Percentiles rank a stretch among this genome's conserved stretches.
Evolutionary conservation across 1,140 invertebrate species (phyloP).

Genomic region (Euborellia annulipes): DNA sequence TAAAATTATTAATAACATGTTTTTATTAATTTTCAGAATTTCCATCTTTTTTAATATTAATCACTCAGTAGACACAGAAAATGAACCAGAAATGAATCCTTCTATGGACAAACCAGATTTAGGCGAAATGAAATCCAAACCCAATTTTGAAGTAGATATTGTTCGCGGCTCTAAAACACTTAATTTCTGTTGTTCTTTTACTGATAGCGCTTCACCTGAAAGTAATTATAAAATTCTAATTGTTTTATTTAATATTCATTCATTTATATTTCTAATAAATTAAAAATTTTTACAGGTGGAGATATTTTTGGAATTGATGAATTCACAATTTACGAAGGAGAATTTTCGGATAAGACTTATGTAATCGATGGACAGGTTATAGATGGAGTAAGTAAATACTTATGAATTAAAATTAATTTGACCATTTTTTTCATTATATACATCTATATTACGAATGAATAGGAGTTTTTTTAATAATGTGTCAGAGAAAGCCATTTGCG

Average conservation of each 20-base stretch:
- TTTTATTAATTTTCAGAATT: slow-evolving; percentile 36
- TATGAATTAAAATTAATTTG: too few relatives aligned
- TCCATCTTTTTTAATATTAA: slow-evolving; percentile 73
- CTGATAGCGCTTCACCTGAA: slow-evolving; percentile 31
- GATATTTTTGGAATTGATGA: slow-evolving; percentile 81
- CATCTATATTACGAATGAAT: too few relatives aligned
- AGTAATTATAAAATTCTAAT: too few relatives aligned
- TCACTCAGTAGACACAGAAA: slow-evolving; percentile 71
- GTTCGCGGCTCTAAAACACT: slow-evolving; percentile 54
- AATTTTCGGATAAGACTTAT: slow-evolving; percentile 69
- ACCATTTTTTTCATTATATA: too few relatives aligned
- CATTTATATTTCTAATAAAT: background rate
- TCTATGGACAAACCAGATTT: slow-evolving; percentile 50
- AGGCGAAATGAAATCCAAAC: slow-evolving; percentile 72
- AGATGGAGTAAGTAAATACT: slow-evolving; percentile 65
- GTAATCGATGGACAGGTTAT: slow-evolving; percentile 76
- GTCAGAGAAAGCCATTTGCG: too few relatives aligned
- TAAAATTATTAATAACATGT: slow-evolving; percentile 1
- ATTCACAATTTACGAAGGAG: slow-evolving; percentile 64
- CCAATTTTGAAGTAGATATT: slow-evolving; percentile 71
- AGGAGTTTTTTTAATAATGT: too few relatives aligned
- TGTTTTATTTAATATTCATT: slow-evolving; percentile 25
- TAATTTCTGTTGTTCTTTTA: slow-evolving; percentile 66
- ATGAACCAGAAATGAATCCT: slow-evolving; percentile 37
- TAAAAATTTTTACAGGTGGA: slow-evolving; percentile 39